Evolutionary conservation across 1,140 invertebrate genomes (phyloP), one percentile per base, ranked within the genome.

Genomic region (Odontomachus brunneus): DNA sequence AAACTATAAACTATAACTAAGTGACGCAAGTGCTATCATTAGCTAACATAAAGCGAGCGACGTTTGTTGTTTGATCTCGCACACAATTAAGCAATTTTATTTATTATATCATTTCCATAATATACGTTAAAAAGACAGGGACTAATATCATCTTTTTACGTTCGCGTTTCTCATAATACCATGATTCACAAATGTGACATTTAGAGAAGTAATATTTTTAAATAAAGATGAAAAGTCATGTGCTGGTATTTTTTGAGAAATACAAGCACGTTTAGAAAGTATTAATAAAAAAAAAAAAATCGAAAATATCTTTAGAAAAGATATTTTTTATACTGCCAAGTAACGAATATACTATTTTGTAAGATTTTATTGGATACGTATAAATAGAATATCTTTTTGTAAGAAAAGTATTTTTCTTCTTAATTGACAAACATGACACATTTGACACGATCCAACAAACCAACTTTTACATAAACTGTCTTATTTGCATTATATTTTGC

Each of bases 321-420:
- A 4, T 44, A 44, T 49, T 26, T 78, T 72, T 66, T 14, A 75
- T 85, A 85, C 71, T 63, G 81, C 53, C 75, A 78, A 84, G 59
- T 62, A 26, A 62, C 44, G 48, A 87, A 26, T 62, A 82, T 81
- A 59, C 29, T 84, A 29, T 57, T 57, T 74, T 86, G 51, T 81
- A 81, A 19, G 29, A 57, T 60, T 84, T 75, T 7, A 15, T 7
- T 12, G 17, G 60, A 72, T 76, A 19, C 24, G 48, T 63, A 65
- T 63, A 84, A 88, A 88, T 84, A 86, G 60, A 87, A 82, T 33
- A 24, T 86, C 15, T 51, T 55, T 81, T 88, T 87, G 87, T 87
- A 88, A 62, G 49, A 38, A 2, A 49, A 29, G 24, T 9, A 67
- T 71, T 49, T 55, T 53, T 53, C 44, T 75, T 24, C 53, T 74